Evolutionary conservation across 2,113 vertebrate species (phyloP).

Genomic region (Esox niger): DNA sequence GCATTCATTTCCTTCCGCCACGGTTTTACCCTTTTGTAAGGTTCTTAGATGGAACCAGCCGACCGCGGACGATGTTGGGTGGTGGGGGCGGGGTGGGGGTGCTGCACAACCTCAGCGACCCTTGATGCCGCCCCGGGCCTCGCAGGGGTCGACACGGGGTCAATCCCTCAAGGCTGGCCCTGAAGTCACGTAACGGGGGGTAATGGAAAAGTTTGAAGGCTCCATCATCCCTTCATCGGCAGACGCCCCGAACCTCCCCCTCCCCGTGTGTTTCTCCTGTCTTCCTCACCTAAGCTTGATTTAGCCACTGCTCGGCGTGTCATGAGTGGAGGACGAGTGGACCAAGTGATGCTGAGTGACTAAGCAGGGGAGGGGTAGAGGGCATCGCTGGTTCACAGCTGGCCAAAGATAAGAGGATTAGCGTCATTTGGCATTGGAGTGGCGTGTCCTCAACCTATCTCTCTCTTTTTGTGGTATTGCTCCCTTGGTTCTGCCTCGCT

Average conservation of each 20-base stretch:
- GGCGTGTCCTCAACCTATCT: background rate
- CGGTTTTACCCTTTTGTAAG: background rate
- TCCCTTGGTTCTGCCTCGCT: background rate
- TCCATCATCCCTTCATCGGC: background rate
- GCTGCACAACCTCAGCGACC: background rate
- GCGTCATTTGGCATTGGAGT: background rate
- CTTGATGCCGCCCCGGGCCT: background rate
- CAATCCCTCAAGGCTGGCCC: background rate
- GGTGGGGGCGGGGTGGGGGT: background rate
- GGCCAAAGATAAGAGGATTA: slow-evolving; percentile 6
- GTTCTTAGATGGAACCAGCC: background rate
- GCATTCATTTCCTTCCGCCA: background rate
- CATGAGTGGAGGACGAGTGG: background rate
- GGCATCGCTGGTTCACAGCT: slow-evolving; percentile 12
- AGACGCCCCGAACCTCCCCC: background rate
- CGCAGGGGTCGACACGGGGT: background rate
- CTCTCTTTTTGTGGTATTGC: background rate
- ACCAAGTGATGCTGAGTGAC: background rate
- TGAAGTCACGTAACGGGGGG: background rate
- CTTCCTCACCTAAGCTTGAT: background rate
- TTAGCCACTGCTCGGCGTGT: background rate
- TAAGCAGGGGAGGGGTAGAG: slow-evolving; percentile 9
- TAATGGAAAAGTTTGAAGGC: background rate
- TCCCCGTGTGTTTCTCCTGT: background rate
- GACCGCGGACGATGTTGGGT: background rate